Evolutionary conservation across 64 coral and sea anemone species (phyloP).

Genomic region (Cladopsammia gracilis): DNA sequence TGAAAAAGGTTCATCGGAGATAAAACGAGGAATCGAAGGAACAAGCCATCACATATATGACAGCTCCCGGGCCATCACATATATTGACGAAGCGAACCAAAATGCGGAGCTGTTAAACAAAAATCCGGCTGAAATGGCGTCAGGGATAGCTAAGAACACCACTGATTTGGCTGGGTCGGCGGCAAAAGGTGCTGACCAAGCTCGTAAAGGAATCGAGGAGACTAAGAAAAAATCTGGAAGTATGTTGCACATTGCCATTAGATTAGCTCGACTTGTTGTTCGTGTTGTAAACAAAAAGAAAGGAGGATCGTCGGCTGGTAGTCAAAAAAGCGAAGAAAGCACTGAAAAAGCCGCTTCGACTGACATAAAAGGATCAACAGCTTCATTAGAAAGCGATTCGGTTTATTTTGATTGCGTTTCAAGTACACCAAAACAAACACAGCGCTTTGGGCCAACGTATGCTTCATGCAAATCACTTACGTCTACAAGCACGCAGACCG

Average conservation of each 20-base stretch:
- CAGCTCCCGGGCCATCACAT: too few relatives aligned
- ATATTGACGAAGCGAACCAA: neutral
- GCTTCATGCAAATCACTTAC: slow-evolving; percentile 3
- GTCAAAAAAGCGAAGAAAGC: slow-evolving; percentile 29
- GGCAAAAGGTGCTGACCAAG: slow-evolving; percentile 24
- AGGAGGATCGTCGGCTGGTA: slow-evolving; percentile 1
- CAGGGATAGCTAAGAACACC: slow-evolving; percentile 17
- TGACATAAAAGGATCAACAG: slow-evolving; percentile 27
- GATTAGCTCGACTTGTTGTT: slow-evolving; percentile 75
- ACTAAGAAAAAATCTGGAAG: slow-evolving; percentile 79
- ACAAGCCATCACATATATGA: neutral
- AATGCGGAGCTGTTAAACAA: neutral
- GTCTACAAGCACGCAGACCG: slow-evolving; percentile 6
- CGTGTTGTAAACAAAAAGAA: slow-evolving; percentile 77
- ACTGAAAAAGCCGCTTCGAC: slow-evolving; percentile 1
- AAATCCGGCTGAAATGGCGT: slow-evolving; percentile 37
- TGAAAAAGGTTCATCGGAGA: slow-evolving; percentile 1
- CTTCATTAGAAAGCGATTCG: slow-evolving; percentile 30
- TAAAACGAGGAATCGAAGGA: neutral
- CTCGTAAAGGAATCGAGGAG: slow-evolving; percentile 71
- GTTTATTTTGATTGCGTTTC: slow-evolving; percentile 58
- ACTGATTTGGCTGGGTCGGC: slow-evolving; percentile 42
- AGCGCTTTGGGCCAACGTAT: neutral
- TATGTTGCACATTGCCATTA: slow-evolving; percentile 88
- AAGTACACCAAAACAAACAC: slow-evolving; percentile 12